A percentile compares a stretch with the other conserved stretches of the same genome.
These are phyloP conservation scores for Stenodema calcarata DNA, from an alignment of 2,888 invertebrate species.

Conservation along the genomic window DNA sequence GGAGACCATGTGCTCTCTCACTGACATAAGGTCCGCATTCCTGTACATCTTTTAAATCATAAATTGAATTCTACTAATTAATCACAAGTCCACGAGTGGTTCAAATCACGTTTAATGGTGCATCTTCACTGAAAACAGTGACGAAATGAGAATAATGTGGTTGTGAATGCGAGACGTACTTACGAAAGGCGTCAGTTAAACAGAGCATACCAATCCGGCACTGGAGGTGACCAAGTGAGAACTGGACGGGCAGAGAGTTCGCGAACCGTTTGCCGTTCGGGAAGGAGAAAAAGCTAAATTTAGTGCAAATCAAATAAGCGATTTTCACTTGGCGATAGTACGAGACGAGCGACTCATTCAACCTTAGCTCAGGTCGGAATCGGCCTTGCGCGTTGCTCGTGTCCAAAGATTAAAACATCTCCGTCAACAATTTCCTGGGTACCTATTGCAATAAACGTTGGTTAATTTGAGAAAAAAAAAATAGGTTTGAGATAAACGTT, in stretches of 20 bases:
- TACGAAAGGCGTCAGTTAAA: constrained; percentile 35
- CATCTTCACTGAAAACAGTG: no score
- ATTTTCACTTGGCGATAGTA: constrained; percentile 20
- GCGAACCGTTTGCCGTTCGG: neutral
- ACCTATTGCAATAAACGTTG: no score
- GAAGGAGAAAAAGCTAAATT: constrained; percentile 21
- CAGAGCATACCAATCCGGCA: constrained; percentile 39
- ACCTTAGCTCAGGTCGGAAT: neutral
- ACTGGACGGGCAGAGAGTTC: constrained; percentile 5
- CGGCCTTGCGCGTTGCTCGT: neutral
- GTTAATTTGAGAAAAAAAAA: no score
- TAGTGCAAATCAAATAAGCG: constrained; percentile 31
- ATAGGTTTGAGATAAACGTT: no score
- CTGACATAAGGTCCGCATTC: no score
- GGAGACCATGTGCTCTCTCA: no score
- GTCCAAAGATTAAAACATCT: neutral
- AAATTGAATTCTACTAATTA: no score
- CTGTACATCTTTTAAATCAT: no score
- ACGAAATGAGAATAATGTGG: no score
- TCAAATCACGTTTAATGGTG: no score
- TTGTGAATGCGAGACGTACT: neutral
- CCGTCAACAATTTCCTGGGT: neutral
- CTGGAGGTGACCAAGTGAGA: constrained; percentile 3
- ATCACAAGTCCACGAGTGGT: no score
- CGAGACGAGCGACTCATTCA: constrained; percentile 13